phyloP scores from a whole-genome alignment of 2,113 vertebrate species.

The Aptenodytes forsteri region DNA sequence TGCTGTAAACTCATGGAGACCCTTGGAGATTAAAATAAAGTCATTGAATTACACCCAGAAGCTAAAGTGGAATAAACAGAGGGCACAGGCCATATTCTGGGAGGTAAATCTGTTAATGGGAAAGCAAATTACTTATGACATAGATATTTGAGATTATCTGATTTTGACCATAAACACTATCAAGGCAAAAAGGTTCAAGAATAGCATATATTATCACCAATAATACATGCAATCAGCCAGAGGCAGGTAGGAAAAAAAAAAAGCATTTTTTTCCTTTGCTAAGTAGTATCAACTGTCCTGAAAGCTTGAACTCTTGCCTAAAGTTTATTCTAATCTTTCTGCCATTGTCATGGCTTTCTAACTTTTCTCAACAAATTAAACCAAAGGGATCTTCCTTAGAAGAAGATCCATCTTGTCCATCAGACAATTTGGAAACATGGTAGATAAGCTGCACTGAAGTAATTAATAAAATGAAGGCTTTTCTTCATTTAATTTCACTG shows the following conservation, averaged over 20 bases:
- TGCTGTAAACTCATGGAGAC: background rate
- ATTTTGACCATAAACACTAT: background rate
- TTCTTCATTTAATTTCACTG: background rate
- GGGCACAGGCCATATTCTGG: background rate
- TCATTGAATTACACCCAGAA: background rate
- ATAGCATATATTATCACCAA: background rate
- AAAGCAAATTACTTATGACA: background rate
- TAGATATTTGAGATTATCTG: background rate
- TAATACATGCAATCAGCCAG: background rate
- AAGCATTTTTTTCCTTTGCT: fast-evolving
- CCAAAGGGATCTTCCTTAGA: background rate
- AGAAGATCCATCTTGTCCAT: background rate
- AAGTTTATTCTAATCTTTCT: background rate
- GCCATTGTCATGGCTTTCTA: background rate
- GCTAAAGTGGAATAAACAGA: background rate
- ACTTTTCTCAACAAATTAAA: background rate
- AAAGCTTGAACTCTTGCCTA: background rate
- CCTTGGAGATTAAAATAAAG: background rate
- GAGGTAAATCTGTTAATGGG: background rate
- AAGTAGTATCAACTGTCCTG: background rate
- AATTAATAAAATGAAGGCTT: background rate
- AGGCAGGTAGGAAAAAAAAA: background rate
- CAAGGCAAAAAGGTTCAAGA: background rate
- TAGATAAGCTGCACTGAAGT: background rate
- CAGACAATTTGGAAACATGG: background rate